Base-by-base conservation (phyloP, 2,113 vertebrate species). In the Hippocampus guttulatus region DNA sequence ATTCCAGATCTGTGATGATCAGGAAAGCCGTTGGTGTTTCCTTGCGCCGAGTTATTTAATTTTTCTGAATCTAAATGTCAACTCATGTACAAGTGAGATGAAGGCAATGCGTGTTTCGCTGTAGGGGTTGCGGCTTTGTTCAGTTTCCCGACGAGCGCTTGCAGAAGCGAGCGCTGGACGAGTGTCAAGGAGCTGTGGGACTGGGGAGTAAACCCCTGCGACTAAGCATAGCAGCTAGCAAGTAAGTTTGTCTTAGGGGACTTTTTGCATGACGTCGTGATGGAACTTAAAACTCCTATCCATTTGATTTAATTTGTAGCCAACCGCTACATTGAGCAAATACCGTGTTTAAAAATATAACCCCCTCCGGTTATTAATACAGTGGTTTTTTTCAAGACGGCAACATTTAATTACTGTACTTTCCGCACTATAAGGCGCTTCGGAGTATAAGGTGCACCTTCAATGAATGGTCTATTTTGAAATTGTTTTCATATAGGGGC, bases 121-220 rank as follows among this genome's bases (percentile, higher is more conserved):
- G 33, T 75, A 97, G 96, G 88, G 95, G 96, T 82, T 98, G 96
- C 12, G 96, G 96, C n/a, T 98, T 98, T 49, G 96, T 98, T 80
- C 95, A 96, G 72, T 98, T 98, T 88, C 94, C 94, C 0, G 95
- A 95, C 69, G 95, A 97, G 70, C 81, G 94, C 85, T 93, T 96
- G 69, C 96, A 97, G 92, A 98, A 94, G 81, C 88, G 93, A 69
- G 96, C 95, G 0, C 78, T 98, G 67, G 92, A 93, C 0, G 95
- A 97, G 84, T 97, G 94, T 81, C 96, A 98, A 79, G 95, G 96
- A 11, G 93, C 94, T 0, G 81, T 94, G 40, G 96, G 96, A 4
- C 87, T 98, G 69, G 95, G 96, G 5, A 88, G 91, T 0, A 98
- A 95, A 77, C 92, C 95, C 1, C 90, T 98, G n/a, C 91, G 95